These are phyloP conservation scores for Plestiodon gilberti DNA, from an alignment of 2,113 vertebrate genomes.

Conservation along the genomic window DNA sequence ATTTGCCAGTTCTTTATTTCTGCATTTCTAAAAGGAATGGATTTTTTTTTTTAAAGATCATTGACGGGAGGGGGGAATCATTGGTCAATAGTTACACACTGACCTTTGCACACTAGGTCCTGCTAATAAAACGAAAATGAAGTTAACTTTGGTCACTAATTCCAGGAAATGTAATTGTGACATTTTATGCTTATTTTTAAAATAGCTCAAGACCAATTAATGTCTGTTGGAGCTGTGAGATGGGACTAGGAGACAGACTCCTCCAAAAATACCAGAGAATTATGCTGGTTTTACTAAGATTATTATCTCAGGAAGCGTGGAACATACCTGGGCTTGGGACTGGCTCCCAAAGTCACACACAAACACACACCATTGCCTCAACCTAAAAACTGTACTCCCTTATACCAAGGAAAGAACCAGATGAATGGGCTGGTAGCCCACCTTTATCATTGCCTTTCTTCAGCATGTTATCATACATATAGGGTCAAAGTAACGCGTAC, in stretches of 20 bases:
- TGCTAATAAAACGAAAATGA: not conserved
- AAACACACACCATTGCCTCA: not conserved
- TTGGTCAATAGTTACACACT: not conserved
- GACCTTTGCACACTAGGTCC: not conserved
- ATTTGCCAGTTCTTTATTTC: conserved; percentile 25
- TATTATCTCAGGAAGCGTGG: not conserved
- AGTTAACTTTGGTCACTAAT: not conserved
- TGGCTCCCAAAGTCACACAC: not conserved
- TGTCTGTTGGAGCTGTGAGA: not conserved
- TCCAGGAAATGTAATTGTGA: not conserved
- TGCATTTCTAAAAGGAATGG: conserved; percentile 24
- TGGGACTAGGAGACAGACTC: not conserved
- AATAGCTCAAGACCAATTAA: not conserved
- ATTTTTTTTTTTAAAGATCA: not conserved
- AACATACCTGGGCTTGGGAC: not conserved
- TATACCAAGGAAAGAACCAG: not conserved
- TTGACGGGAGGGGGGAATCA: not conserved
- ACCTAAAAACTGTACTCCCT: not conserved
- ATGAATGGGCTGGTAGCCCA: no score
- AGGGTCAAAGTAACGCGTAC: not conserved
- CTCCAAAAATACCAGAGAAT: no score
- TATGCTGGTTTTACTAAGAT: not conserved
- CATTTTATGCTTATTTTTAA: not conserved
- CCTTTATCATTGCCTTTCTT: not conserved
- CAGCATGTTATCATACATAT: not conserved